These are phyloP conservation scores for Tipula lateralis DNA, from an alignment of 2,888 invertebrate genomes.

Conservation along the genomic window DNA sequence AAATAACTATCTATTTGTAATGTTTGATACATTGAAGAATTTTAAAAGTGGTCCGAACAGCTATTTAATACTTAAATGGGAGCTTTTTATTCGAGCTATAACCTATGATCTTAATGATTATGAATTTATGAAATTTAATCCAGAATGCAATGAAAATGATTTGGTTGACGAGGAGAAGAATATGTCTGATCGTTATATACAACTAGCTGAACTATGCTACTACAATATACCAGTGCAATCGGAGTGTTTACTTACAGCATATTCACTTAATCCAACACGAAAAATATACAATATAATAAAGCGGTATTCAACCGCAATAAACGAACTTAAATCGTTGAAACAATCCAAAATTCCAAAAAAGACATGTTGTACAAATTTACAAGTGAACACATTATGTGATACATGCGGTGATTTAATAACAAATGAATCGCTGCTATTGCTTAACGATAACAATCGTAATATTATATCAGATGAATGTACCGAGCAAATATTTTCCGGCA, in stretches of 20 bases:
- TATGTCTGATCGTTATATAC: slow-evolving; percentile 52
- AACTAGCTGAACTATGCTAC: slow-evolving; percentile 53
- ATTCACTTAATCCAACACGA: slow-evolving; percentile 57
- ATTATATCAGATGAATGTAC: neutral
- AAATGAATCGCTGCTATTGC: neutral
- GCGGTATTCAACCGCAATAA: slow-evolving; percentile 51
- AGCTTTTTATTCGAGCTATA: slow-evolving; percentile 57
- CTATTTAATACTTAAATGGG: slow-evolving; percentile 37
- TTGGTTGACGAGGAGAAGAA: slow-evolving; percentile 51
- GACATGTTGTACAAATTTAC: neutral
- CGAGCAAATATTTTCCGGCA: neutral
- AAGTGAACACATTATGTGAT: neutral
- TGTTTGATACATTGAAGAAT: neutral
- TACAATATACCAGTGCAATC: slow-evolving; percentile 54
- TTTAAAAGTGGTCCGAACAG: neutral
- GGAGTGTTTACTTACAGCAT: slow-evolving; percentile 61
- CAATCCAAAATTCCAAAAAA: neutral
- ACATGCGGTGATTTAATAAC: neutral
- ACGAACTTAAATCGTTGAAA: slow-evolving; percentile 35
- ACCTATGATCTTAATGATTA: slow-evolving; percentile 60
- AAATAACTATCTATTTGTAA: neutral
- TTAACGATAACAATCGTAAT: neutral
- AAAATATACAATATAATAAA: slow-evolving; percentile 52
- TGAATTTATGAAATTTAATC: slow-evolving; percentile 52
- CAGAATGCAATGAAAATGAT: slow-evolving; percentile 46